A percentile compares a stretch with the other conserved stretches of the same genome.
Conservation (phyloP, 1,140 invertebrate genomes). For the Anadara kagoshimensis region DNA sequence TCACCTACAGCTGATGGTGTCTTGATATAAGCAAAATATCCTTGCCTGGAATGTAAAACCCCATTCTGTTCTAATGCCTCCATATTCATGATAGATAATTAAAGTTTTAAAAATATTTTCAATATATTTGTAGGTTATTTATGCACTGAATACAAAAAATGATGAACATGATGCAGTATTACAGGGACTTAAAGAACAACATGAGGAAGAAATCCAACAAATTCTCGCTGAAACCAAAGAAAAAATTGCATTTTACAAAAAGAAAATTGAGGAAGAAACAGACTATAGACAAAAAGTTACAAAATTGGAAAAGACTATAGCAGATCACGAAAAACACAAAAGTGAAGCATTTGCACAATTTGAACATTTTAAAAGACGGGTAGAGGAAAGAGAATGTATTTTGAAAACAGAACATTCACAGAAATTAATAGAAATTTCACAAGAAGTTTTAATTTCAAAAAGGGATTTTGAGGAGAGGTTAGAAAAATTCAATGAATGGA, state of each 20-base stretch:
- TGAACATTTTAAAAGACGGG: slow-evolving; percentile 57
- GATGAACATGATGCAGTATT: slow-evolving; percentile 72
- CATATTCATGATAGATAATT: no score
- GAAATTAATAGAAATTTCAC: slow-evolving; percentile 63
- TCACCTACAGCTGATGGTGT: no score
- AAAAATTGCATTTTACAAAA: slow-evolving; percentile 63
- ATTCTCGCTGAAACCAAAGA: slow-evolving; percentile 67
- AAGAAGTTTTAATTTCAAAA: slow-evolving; percentile 66
- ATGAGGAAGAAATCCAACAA: slow-evolving; percentile 70
- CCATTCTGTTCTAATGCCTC: no score
- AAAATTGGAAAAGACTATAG: slow-evolving; percentile 45
- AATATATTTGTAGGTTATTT: slow-evolving; percentile 69
- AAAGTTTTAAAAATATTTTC: no score
- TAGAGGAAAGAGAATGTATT: slow-evolving; percentile 57
- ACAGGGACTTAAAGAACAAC: slow-evolving; percentile 67
- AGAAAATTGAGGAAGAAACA: slow-evolving; percentile 54
- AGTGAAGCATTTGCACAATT: slow-evolving; percentile 54
- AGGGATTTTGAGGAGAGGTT: slow-evolving; percentile 68
- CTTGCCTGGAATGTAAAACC: no score
- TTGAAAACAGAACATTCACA: slow-evolving; percentile 63
- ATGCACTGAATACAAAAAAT: slow-evolving; percentile 75
- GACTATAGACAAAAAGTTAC: slow-evolving; percentile 51
- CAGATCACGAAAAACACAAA: slow-evolving; percentile 55
- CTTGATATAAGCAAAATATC: no score
- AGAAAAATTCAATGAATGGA: slow-evolving; percentile 59